Percentiles rank a stretch among this genome's conserved stretches.
Conservation (phyloP, 2,888 invertebrate species). For the Schizotus pectinicornis region DNA sequence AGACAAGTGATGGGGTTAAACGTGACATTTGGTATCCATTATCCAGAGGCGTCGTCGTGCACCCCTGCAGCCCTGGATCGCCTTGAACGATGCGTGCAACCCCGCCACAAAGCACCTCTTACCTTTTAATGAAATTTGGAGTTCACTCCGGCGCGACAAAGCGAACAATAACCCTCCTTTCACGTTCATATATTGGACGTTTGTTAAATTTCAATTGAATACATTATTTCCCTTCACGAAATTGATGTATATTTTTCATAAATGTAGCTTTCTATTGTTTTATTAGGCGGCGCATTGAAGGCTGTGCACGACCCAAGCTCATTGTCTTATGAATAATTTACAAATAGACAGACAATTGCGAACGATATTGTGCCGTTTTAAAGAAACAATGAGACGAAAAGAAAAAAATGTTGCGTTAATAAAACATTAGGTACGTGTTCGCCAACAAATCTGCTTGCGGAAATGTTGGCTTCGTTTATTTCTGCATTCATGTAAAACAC, state of each 20-base stretch:
- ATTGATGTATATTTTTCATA: slow-evolving; percentile 46
- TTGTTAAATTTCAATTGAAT: slow-evolving; percentile 41
- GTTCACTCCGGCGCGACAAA: slow-evolving; percentile 3
- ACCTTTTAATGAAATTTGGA: slow-evolving; percentile 9
- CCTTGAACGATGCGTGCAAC: too few relatives aligned
- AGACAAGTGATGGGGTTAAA: too few relatives aligned
- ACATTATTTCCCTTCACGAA: slow-evolving; percentile 44
- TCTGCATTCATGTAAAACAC: too few relatives aligned
- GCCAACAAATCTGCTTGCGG: too few relatives aligned
- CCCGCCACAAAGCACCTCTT: too few relatives aligned
- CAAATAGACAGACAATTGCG: slow-evolving; percentile 37
- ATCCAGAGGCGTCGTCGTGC: too few relatives aligned
- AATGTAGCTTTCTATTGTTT: slow-evolving; percentile 44
- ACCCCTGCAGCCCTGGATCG: too few relatives aligned
- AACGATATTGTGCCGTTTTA: slow-evolving; percentile 26
- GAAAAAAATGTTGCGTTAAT: slow-evolving; percentile 3
- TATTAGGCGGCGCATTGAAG: slow-evolving; percentile 40
- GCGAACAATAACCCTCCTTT: slow-evolving; percentile 30
- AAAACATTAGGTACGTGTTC: not conserved
- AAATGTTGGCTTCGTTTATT: too few relatives aligned
- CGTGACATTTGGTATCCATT: too few relatives aligned
- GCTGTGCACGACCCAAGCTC: slow-evolving; percentile 38
- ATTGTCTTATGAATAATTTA: slow-evolving; percentile 43
- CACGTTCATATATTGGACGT: slow-evolving; percentile 35
- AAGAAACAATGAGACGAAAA: slow-evolving; percentile 19